Conservation (phyloP, 2,888 invertebrate species). For the Drosophila ezoana region DNA sequence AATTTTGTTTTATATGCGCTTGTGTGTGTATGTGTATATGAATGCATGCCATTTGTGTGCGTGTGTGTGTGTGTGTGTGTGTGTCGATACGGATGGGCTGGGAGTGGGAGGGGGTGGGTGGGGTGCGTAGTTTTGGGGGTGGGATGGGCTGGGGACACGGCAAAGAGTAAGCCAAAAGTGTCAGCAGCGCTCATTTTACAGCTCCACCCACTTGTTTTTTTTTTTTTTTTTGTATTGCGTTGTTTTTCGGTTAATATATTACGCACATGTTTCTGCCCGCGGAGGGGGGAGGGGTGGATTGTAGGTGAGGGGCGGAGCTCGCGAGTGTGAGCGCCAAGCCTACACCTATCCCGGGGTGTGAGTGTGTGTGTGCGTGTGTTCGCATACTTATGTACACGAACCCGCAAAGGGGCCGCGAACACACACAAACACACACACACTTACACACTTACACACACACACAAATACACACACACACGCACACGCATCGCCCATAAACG, state of each 20-base stretch:
- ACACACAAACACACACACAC: constrained; percentile 8
- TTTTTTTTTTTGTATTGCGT: constrained; percentile 39
- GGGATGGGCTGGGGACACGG: constrained; percentile 11
- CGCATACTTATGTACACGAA: constrained; percentile 27
- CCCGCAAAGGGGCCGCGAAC: constrained; percentile 29
- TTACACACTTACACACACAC: constrained; percentile 4
- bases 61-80: constrained; percentile 6
- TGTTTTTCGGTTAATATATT: constrained; percentile 78
- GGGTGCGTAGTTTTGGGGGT: no score
- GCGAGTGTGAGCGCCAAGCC: constrained; percentile 41
- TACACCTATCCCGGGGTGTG: constrained; percentile 40
- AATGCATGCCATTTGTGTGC: neutral
- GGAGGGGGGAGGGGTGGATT: neutral
- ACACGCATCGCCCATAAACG: constrained; percentile 55
- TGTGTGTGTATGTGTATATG: neutral
- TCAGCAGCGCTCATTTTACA: constrained; percentile 61
- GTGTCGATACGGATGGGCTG: neutral
- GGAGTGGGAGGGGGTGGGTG: no score
- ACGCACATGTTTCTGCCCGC: constrained; percentile 61
- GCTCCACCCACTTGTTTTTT: constrained; percentile 63
- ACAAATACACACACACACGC: constrained; percentile 23
- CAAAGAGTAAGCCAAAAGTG: constrained; percentile 65
- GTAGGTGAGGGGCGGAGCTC: constrained; percentile 7
- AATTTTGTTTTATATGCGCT: constrained; percentile 3
- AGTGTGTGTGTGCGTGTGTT: constrained; percentile 17